These are phyloP conservation scores for Amphiduros pacificus DNA, from an alignment of 2,888 invertebrate genomes.

Conservation along the genomic window DNA sequence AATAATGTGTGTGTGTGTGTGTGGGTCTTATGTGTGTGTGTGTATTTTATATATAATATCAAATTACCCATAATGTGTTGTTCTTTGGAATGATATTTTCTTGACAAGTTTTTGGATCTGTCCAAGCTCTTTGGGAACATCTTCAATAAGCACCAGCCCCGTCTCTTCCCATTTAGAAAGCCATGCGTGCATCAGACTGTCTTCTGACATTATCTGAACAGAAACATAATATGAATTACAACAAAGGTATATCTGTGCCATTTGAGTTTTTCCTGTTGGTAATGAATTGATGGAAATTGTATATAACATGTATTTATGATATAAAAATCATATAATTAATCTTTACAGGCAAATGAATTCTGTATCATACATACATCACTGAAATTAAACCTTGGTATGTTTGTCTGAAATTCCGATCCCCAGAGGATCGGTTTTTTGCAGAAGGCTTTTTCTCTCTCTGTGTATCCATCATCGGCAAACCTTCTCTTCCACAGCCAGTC, in stretches of 20 bases:
- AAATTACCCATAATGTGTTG: constrained; percentile 76
- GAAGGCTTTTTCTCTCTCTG: not conserved
- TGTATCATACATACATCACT: too few species aligned
- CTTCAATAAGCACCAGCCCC: constrained; percentile 70
- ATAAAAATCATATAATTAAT: too few species aligned
- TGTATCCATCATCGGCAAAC: constrained; percentile 5
- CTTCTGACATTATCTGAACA: constrained; percentile 1
- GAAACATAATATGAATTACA: too few species aligned
- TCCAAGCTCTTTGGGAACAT: constrained; percentile 65
- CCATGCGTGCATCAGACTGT: not conserved
- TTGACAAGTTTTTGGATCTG: constrained; percentile 67
- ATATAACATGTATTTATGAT: too few species aligned
- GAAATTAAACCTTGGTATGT: constrained; percentile 5
- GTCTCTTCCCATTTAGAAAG: constrained; percentile 63
- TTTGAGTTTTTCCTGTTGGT: too few species aligned
- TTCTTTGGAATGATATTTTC: constrained; percentile 71
- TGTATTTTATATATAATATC: too few species aligned
- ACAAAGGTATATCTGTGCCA: too few species aligned
- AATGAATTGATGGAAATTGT: too few species aligned
- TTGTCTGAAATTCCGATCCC: constrained; percentile 16
- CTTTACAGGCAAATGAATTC: too few species aligned
- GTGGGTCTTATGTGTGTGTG: too few species aligned
- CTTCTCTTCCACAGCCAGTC: constrained; percentile 65
- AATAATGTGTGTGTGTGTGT: too few species aligned
- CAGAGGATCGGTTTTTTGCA: constrained; percentile 14